Evolutionary conservation across 2,113 vertebrate genomes (phyloP), one percentile per base, ranked within the genome.

Genomic region (Oreochromis tanganicae): DNA sequence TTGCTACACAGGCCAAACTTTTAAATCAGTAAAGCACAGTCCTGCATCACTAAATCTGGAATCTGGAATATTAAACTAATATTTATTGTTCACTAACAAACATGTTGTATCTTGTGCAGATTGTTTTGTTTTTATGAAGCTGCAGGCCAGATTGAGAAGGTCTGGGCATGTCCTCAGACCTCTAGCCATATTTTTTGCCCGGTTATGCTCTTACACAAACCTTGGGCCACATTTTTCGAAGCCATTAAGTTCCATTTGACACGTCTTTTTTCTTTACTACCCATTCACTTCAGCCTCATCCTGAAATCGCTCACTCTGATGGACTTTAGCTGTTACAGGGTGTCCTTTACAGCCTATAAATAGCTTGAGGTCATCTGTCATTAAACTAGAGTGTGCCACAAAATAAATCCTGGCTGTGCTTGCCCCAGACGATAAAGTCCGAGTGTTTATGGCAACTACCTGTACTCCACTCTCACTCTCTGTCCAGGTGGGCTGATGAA

Each of bases 341-440:
- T 87, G 88, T 93, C 85, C 79, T 95, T 95, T 91, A 96, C 82
- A 32, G 92, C 90, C 94, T 86, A 66, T 93, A 93, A 96, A 96
- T 93, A 87, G 85, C 91, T 93, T 63, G 36, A 95, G 93, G 94
- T 95, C 95, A 94, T 95, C 86, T 90, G 85, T 90, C 93, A 92
- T 96, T 94, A 95, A 95, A 91, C 80, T 29, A 84, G 84, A 91
- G 90, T 86, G 90, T 88, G 90, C 81, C 84, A 90, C 90, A 90
- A 92, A 94, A 94, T 89, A 87, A 87, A 82, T 92, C 32, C 85
- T 80, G 93, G 91, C 68, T 75, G 61, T 46, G 21, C 91, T 91
- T 36, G 21, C 50, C 32, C 63, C 36, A 43, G 84, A 91, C 92
- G 86, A 91, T 93, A 93, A 93, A 92, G 87, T 24, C 32, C 4